Base-by-base conservation (phyloP, 2,113 vertebrate species). In the Hyla sarda region DNA sequence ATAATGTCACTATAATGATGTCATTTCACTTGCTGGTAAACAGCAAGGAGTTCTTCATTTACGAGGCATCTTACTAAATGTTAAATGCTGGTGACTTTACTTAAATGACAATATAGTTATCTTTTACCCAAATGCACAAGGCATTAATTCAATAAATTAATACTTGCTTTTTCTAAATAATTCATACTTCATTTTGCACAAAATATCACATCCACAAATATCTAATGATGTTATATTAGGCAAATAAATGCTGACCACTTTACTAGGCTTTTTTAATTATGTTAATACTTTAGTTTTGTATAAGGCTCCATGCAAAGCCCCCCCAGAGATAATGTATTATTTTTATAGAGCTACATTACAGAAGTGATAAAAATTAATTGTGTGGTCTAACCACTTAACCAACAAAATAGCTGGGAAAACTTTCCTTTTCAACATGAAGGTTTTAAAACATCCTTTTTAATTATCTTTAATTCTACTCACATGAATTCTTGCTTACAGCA, bases 1-100 rank as follows among this genome's bases (percentile, higher is more conserved):
- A 76, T 84, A 76, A 76, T 84, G 83, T 65, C 72, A 76, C 25
- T 16, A 47, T 45, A 76, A 76, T 76, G 56, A 65, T 76, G 72
- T 76, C 54, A 76, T 75, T 30, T 65, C 30, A 77, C 30, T 60
- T 45, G 47, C 47, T 50, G 25, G 82, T 75, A 84, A 84, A 84
- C 73, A 84, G 54, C 72, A 32, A 37, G 37, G 62, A 37, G 34
- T 65, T 76, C 16, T 48, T 76, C 56, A 65, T 76, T 76, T 16
- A 47, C 28, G 23, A 62, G 16, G 58, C 4, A 65, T 62, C 28
- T 82, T 34, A 69, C 45, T 48, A 47, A 30, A 82, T 32, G 45
- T 21, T 19, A 25, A n/a, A 25, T 67, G 37, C 25, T 28, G 16
- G 62, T 32, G 37, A 52, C 45, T 50, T 71, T 62, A 48, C 32